Percentiles rank a stretch among this genome's conserved stretches.
These are phyloP conservation scores for Crypturellus undulatus DNA, from an alignment of 2,113 vertebrate species.

Conservation along the genomic window DNA sequence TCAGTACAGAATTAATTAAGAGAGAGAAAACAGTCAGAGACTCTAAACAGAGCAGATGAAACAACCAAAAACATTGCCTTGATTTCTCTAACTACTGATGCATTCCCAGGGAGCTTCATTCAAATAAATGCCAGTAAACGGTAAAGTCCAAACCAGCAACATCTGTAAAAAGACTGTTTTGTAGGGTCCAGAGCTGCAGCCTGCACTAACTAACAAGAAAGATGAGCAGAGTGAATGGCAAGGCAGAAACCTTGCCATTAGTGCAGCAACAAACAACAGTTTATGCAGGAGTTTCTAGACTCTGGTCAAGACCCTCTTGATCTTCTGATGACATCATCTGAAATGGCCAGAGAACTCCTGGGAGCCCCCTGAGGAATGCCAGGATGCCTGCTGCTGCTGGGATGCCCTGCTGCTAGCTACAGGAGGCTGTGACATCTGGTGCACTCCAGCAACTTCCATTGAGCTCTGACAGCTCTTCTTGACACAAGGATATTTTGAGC, in stretches of 20 bases:
- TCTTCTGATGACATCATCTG: background rate
- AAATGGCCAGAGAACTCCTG: background rate
- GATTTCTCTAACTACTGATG: background rate
- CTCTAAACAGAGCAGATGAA: background rate
- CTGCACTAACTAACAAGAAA: background rate
- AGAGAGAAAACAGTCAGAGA: background rate
- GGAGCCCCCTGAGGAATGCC: background rate
- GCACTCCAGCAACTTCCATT: too few species aligned
- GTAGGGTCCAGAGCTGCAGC: background rate
- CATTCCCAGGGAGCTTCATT: background rate
- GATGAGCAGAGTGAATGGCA: rapidly evolving
- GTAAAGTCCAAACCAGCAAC: background rate
- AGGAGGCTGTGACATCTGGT: too few species aligned
- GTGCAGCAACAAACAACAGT: background rate
- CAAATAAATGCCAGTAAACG: background rate
- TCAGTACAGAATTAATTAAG: background rate
- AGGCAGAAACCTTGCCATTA: background rate
- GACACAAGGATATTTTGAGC: background rate
- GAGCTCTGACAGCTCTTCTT: background rate
- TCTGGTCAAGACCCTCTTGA: background rate
- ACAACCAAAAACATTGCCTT: background rate
- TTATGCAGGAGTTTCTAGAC: background rate
- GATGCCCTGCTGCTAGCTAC: background rate
- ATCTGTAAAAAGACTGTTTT: background rate
- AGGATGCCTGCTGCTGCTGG: background rate